Percentiles rank a stretch among this genome's conserved stretches.
Evolutionary conservation across 2,888 invertebrate species (phyloP).

Genomic region (Deilephila porcellus): DNA sequence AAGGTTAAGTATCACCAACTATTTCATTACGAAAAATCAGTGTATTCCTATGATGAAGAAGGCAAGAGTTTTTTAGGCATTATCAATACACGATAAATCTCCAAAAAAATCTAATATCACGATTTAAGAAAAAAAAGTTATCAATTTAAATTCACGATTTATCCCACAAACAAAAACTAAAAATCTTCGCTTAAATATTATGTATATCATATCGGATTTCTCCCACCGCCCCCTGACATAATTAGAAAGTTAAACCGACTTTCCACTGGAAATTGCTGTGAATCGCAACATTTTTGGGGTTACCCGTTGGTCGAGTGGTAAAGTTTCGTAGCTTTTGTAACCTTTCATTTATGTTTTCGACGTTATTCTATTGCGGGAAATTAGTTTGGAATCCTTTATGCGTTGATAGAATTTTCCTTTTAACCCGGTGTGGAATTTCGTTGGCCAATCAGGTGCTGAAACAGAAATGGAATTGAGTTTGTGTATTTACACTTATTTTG

Average conservation of each 20-base stretch:
- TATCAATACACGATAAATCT: too few relatives aligned
- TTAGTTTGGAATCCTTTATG: constrained; percentile 21
- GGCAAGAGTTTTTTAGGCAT: too few relatives aligned
- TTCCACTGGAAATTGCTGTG: constrained; percentile 19
- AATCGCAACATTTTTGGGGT: constrained; percentile 26
- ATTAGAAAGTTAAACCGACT: constrained; percentile 52
- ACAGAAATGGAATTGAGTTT: too few relatives aligned
- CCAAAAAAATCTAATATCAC: background rate
- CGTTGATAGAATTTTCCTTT: constrained; percentile 3
- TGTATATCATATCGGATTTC: constrained; percentile 3
- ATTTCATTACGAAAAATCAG: too few relatives aligned
- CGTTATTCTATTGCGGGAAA: constrained; percentile 17
- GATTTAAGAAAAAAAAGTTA: too few relatives aligned
- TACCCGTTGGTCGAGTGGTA: constrained; percentile 11
- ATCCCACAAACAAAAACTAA: background rate
- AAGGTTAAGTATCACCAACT: too few relatives aligned
- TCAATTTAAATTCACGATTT: too few relatives aligned
- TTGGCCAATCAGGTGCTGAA: too few relatives aligned
- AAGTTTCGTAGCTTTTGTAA: constrained; percentile 12
- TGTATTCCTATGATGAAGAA: too few relatives aligned
- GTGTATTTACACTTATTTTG: too few relatives aligned
- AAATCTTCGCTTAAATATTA: background rate
- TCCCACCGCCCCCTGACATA: constrained; percentile 44
- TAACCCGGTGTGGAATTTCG: too few relatives aligned
- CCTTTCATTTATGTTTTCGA: constrained; percentile 18